Evolutionary conservation across 2,113 vertebrate species (phyloP).

Genomic region (Tretioscincus oriximinensis): DNA sequence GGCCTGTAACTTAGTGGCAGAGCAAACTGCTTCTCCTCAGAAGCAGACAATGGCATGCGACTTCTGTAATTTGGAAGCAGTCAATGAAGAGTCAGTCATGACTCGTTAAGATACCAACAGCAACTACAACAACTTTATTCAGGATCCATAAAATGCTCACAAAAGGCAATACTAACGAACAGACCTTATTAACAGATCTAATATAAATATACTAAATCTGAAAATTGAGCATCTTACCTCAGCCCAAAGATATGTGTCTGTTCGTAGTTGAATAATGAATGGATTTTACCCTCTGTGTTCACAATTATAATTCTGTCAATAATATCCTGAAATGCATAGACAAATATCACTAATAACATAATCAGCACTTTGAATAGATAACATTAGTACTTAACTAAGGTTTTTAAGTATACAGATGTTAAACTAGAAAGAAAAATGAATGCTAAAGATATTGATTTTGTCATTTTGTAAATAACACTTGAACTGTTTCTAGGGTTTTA

Average conservation of each 20-base stretch:
- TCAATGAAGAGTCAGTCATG: too few species aligned
- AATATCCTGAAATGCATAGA: constrained; percentile 80
- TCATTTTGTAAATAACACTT: background rate
- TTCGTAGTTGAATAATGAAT: constrained; percentile 92
- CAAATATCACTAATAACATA: background rate
- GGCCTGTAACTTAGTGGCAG: too few species aligned
- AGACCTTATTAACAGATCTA: background rate
- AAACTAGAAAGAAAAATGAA: background rate
- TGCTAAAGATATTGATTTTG: background rate
- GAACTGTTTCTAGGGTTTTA: background rate
- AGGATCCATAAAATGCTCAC: background rate
- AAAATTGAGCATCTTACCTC: constrained; percentile 81
- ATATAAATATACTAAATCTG: constrained; percentile 23
- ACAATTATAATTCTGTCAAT: constrained; percentile 91
- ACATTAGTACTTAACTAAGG: background rate
- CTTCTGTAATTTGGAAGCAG: too few species aligned
- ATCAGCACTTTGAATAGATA: background rate
- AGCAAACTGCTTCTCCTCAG: too few species aligned
- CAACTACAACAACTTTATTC: too few species aligned
- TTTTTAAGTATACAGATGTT: background rate
- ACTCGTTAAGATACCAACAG: too few species aligned
- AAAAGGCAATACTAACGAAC: background rate
- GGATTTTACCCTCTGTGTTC: constrained; percentile 92
- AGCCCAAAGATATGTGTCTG: constrained; percentile 94
- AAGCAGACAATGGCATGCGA: too few species aligned